phyloP scores from a whole-genome alignment of 2,888 invertebrate species.

The Lycophotia porphyrea region DNA sequence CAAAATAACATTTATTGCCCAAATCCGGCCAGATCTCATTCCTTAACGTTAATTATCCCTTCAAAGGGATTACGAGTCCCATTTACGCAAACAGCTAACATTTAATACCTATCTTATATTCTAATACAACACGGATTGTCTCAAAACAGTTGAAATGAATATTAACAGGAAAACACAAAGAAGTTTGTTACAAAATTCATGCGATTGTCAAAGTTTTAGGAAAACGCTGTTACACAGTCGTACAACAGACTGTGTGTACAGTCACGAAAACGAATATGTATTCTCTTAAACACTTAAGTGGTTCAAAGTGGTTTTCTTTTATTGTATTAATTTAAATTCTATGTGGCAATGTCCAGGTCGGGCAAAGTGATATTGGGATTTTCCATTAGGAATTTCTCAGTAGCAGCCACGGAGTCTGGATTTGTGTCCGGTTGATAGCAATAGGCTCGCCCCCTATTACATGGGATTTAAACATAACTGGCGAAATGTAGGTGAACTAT shows the following conservation, averaged over 20 bases:
- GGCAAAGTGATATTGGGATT: background rate
- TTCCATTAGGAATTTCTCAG: background rate
- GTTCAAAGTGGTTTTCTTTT: background rate
- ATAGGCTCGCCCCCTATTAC: background rate
- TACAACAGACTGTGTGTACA: background rate
- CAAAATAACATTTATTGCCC: conserved; percentile 19
- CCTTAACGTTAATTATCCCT: conserved; percentile 25
- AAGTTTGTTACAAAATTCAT: conserved; percentile 49
- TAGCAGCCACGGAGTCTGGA: background rate
- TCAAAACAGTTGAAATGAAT: conserved; percentile 18
- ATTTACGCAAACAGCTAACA: conserved; percentile 10
- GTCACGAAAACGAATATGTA: background rate
- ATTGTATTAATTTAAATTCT: background rate
- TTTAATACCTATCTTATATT: conserved; percentile 33
- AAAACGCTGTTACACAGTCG: conserved; percentile 35
- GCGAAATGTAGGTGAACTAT: too few relatives aligned
- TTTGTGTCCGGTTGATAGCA: background rate
- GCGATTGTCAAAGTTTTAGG: conserved; percentile 65
- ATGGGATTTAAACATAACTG: background rate
- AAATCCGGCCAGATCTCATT: conserved; percentile 34
- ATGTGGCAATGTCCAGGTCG: background rate
- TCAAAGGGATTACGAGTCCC: conserved; percentile 18
- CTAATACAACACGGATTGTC: conserved; percentile 30
- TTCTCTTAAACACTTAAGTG: background rate
- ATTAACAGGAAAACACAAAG: conserved; percentile 11